Percentiles rank a stretch among this genome's conserved stretches.
Evolutionary conservation across 2,888 invertebrate species (phyloP).

Genomic region (Drosophila villosipedis): DNA sequence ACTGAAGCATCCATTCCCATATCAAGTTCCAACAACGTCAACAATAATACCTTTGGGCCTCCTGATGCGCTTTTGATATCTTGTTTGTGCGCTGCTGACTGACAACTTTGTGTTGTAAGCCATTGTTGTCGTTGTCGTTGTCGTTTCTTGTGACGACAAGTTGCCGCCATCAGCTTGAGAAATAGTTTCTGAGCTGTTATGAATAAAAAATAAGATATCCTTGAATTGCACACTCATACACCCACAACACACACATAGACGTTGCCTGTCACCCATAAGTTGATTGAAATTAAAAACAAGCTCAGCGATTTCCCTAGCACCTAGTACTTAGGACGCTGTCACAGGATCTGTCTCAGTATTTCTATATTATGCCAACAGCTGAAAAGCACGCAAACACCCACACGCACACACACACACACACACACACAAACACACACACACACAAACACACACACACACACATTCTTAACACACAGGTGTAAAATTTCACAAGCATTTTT

Average conservation of each 20-base stretch:
- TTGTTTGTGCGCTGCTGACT: slow-evolving; percentile 56
- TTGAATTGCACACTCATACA: slow-evolving; percentile 33
- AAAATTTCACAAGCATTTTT: slow-evolving; percentile 42
- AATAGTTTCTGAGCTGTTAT: slow-evolving; percentile 57
- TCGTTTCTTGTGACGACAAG: slow-evolving; percentile 35
- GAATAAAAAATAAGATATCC: slow-evolving; percentile 17
- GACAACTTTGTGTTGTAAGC: slow-evolving; percentile 39
- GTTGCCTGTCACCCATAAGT: slow-evolving; percentile 32
- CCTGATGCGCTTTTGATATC: slow-evolving; percentile 76
- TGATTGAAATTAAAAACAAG: slow-evolving; percentile 66
- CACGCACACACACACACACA: neutral
- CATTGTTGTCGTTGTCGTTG: slow-evolving; percentile 5
- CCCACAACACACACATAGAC: slow-evolving; percentile 9
- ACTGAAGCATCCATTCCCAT: slow-evolving; percentile 14
- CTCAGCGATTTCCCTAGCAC: slow-evolving; percentile 34
- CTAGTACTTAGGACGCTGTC: slow-evolving; percentile 14
- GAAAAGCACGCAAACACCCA: neutral
- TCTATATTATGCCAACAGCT: slow-evolving; percentile 12
- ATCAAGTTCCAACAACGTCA: slow-evolving; percentile 13
- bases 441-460: slow-evolving; percentile 2
- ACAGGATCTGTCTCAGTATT: slow-evolving; percentile 3
- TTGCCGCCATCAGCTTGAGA: slow-evolving; percentile 65
- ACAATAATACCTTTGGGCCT: slow-evolving; percentile 37
- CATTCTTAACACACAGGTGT: slow-evolving; percentile 34
- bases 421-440: slow-evolving; percentile 6